phyloP scores from a whole-genome alignment of 2,113 vertebrate species.

The Ahaetulla prasina region DNA sequence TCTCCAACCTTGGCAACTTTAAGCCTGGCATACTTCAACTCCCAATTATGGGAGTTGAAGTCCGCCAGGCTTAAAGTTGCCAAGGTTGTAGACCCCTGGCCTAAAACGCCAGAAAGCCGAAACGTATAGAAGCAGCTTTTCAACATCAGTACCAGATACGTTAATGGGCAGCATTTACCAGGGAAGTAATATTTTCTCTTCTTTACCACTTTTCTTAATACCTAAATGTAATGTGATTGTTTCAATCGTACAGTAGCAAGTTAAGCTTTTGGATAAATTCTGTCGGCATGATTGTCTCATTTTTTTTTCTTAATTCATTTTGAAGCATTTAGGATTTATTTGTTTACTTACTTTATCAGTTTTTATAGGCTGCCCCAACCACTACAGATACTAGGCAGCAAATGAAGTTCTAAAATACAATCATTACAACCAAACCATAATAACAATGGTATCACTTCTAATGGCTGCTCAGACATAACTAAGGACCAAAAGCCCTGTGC shows the following conservation, averaged over 20 bases:
- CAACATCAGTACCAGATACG: neutral
- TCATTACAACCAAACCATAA: neutral
- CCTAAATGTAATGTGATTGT: neutral
- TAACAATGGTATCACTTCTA: neutral
- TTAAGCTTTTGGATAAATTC: neutral
- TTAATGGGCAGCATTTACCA: neutral
- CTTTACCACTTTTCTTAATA: neutral
- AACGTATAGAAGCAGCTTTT: neutral
- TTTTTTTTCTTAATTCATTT: neutral
- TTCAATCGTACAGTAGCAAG: neutral
- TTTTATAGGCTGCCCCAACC: neutral
- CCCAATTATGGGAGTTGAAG: no score
- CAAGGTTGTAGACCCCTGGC: no score
- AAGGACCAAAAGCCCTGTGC: neutral
- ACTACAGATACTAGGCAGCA: neutral
- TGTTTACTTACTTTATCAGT: neutral
- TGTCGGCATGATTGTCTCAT: neutral
- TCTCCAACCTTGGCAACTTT: no score
- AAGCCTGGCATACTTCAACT: no score
- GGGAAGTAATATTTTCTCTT: neutral
- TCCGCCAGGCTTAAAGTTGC: no score
- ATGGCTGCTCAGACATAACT: neutral
- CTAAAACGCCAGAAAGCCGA: neutral
- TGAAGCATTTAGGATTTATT: neutral
- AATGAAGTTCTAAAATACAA: neutral